Evolutionary conservation across 2,113 vertebrate species (phyloP), one percentile per base, ranked within the genome.

Genomic region (Epinephelus moara): DNA sequence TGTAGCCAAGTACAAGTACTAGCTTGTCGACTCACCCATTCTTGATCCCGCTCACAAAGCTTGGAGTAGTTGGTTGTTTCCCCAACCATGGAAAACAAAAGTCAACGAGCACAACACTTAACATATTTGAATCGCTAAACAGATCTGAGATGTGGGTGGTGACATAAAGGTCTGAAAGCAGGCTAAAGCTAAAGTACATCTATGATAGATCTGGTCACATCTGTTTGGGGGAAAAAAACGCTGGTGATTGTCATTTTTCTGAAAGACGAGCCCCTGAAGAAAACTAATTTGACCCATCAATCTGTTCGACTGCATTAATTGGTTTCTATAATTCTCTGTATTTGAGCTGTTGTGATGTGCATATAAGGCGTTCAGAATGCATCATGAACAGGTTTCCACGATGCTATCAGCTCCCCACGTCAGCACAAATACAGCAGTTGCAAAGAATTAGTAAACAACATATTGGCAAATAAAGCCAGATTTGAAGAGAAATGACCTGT

Each of bases 391-490:
- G 25, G 42, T 19, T 40, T 70, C 15, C 15, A 52, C 6, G 53
- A 67, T 37, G 23, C 6, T 11, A 13, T 30, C 7, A 6, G 15
- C 25, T 33, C 15, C 8, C 63, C 40, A 52, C 52, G 14, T 70
- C 14, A 42, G 66, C 18, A 42, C 42, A 66, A 45, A 37, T 42
- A 19, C 37, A 71, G 27, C 3, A 50, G 6, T 57, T 50, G 33
- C 15, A 64, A 55, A 63, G 19, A 19, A 55, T 82, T 12, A 42
- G 27, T 75, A 23, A 64, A 63, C 57, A 40, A 70, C 23, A 1
- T 9, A 14, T 21, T 67, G 61, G 3, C 11, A 61, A 61, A 53
- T 25, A 56, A 47, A 67, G 21, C 5, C 5, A 37, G 27, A 17
- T 69, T 45, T 64, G 45, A 60, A 47, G 70, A 78, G 52, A 42